Evolutionary conservation across 2,797 vertebrate species (phyloP).

Genomic region (Vultur gryphus): DNA sequence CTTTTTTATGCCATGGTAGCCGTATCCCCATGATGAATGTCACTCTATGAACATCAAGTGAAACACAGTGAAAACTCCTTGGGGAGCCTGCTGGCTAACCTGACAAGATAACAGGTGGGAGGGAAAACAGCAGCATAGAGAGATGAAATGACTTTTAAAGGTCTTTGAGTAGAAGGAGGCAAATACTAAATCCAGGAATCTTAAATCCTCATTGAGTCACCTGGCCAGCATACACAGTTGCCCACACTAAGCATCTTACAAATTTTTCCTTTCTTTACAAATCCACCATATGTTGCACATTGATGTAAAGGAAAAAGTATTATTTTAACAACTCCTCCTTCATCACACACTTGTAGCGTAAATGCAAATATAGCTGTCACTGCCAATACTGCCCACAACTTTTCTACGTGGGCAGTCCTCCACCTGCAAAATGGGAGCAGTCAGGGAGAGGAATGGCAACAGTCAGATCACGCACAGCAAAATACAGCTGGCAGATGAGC

Average conservation of each 20-base stretch:
- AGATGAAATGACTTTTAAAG: background rate
- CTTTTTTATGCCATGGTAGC: background rate
- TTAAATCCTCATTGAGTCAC: background rate
- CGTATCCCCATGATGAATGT: fast-evolving
- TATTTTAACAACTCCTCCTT: background rate
- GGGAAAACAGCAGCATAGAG: background rate
- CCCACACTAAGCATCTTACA: background rate
- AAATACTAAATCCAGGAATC: background rate
- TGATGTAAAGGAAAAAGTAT: background rate
- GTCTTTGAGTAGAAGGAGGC: background rate
- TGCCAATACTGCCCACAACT: background rate
- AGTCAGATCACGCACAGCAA: background rate
- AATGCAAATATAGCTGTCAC: background rate
- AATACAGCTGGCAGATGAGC: background rate
- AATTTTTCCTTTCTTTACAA: background rate
- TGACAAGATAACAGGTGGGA: background rate
- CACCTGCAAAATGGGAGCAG: background rate
- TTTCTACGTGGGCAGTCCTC: background rate
- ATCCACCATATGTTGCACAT: background rate
- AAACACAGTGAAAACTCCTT: background rate
- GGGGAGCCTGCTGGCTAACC: background rate
- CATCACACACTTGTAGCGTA: fast-evolving
- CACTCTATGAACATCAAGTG: background rate
- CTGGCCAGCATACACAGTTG: background rate
- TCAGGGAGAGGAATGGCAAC: background rate